Evolutionary conservation across 2,797 vertebrate species (phyloP).

Genomic region (Platyrinchus mystaceus): DNA sequence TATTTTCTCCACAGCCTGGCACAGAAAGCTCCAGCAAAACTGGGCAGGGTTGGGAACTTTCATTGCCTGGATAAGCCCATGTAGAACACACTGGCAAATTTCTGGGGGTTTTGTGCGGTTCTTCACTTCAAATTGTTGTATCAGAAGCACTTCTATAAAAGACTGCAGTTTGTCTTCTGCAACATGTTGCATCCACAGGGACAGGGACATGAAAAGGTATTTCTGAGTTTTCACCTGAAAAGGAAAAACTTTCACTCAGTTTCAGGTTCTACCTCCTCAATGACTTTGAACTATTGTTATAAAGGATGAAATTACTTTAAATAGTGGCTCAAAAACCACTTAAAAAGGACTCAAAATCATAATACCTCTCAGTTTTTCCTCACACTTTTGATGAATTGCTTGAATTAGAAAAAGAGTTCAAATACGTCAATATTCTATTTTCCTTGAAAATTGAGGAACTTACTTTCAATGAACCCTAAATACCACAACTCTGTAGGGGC

Average conservation of each 20-base stretch:
- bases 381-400: background rate
- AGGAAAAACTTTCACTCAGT: background rate
- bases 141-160: slow-evolving; percentile 81
- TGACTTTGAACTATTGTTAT: background rate
- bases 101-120: slow-evolving; percentile 38
- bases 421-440: background rate
- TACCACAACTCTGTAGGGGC: background rate
- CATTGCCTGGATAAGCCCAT: slow-evolving; percentile 86
- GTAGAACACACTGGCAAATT: slow-evolving; percentile 79
- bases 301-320: background rate
- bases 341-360: background rate
- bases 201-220: slow-evolving; percentile 79
- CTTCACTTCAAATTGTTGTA: slow-evolving; percentile 80
- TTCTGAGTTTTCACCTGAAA: slow-evolving; percentile 79
- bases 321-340: background rate
- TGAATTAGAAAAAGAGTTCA: background rate
- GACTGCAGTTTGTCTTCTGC: slow-evolving; percentile 89
- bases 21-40: slow-evolving; percentile 85
- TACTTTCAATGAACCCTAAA: background rate
- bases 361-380: background rate
- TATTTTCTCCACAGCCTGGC: slow-evolving; percentile 83
- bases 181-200: slow-evolving; percentile 90
- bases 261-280: background rate
- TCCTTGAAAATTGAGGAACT: background rate
- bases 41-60: slow-evolving; percentile 85